These are phyloP conservation scores for Acanthiza pusilla DNA, from an alignment of 2,797 vertebrate species.

Conservation along the genomic window DNA sequence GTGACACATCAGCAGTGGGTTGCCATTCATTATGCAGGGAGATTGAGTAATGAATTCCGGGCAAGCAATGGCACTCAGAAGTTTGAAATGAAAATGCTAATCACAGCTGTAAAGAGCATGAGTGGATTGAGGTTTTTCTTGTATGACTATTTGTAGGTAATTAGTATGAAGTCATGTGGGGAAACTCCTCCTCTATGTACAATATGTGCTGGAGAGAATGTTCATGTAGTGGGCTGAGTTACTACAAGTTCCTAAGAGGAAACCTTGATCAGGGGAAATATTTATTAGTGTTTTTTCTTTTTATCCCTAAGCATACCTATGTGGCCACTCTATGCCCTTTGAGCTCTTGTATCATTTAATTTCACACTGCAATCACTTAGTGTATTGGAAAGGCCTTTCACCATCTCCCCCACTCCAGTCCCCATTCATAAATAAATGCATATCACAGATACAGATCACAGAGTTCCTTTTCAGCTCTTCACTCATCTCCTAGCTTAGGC, in stretches of 20 bases:
- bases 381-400: background rate
- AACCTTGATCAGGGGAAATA: background rate
- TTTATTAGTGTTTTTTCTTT: conserved; percentile 40
- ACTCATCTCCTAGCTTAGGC: background rate
- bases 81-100: conserved; percentile 12
- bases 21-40: background rate
- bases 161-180: conserved; percentile 39
- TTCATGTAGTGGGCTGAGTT: background rate
- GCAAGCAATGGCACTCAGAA: background rate
- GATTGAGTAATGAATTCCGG: conserved; percentile 17
- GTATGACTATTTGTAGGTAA: conserved; percentile 42
- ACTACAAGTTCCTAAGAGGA: conserved; percentile 19
- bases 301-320: background rate
- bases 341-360: background rate
- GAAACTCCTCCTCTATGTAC: conserved; percentile 19
- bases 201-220: background rate
- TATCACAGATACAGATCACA: background rate
- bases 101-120: conserved; percentile 9
- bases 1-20: background rate
- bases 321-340: background rate
- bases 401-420: background rate
- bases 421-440: conserved; percentile 31
- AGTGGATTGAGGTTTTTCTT: conserved; percentile 42
- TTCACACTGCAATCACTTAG: background rate
- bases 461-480: background rate